Conservation (phyloP, 2,113 vertebrate species). For the Garra rufa region DNA sequence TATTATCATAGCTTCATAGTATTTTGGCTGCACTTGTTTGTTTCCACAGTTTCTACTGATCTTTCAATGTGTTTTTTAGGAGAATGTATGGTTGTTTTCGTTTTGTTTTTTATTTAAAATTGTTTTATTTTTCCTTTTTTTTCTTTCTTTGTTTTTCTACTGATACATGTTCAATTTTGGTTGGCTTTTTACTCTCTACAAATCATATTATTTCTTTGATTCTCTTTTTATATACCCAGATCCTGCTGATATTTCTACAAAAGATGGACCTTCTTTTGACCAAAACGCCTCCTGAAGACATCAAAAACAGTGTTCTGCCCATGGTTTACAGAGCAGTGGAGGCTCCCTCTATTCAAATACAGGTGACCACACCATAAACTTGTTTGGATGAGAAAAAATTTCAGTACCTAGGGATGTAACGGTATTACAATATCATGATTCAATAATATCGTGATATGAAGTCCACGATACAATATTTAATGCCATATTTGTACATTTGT, state of each 20-base stretch:
- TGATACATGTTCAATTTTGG: background rate
- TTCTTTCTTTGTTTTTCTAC: background rate
- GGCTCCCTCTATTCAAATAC: constrained; percentile 97
- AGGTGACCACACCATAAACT: constrained; percentile 75
- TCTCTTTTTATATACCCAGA: constrained; percentile 73
- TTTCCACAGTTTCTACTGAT: constrained; percentile 3
- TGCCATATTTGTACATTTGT: too few species aligned
- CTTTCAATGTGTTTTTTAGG: background rate
- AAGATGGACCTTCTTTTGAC: constrained; percentile 99
- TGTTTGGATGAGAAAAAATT: background rate
- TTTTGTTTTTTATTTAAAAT: background rate
- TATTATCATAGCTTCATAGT: background rate
- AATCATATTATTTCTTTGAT: constrained; percentile 33
- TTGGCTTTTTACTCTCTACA: constrained; percentile 22
- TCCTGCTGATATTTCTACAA: constrained; percentile 97
- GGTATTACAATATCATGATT: too few species aligned
- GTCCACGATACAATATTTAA: too few species aligned
- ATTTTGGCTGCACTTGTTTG: background rate
- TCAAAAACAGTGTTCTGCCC: constrained; percentile 92
- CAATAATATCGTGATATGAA: too few species aligned
- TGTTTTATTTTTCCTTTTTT: background rate
- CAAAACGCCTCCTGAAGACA: constrained; percentile 95
- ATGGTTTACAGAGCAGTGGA: constrained; percentile 98
- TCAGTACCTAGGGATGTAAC: too few species aligned
- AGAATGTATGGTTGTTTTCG: background rate